A percentile compares a stretch with the other conserved stretches of the same genome.
Conservation (phyloP, 2,113 vertebrate species). For the Himantopus leucocephalus region DNA sequence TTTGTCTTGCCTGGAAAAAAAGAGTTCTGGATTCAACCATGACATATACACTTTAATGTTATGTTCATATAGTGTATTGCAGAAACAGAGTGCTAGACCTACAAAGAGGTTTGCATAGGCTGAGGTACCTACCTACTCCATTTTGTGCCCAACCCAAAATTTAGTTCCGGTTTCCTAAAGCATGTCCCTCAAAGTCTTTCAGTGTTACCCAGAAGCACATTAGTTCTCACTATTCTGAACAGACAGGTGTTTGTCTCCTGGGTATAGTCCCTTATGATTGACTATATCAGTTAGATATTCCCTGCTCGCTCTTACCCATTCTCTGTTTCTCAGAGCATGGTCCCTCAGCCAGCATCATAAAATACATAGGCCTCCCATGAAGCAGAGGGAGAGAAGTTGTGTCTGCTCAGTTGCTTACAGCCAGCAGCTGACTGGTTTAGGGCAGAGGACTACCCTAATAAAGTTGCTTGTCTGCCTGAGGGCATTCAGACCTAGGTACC, state of each 20-base stretch:
- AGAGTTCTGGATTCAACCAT: neutral
- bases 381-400: neutral
- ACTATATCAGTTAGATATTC: neutral
- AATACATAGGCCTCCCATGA: neutral
- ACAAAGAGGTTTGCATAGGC: neutral
- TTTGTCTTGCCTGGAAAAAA: neutral
- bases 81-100: neutral
- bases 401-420: neutral
- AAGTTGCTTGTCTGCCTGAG: neutral
- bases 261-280: neutral
- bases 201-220: neutral
- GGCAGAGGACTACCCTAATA: neutral
- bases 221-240: neutral
- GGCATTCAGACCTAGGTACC: neutral
- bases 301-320: neutral
- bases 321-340: neutral
- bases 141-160: neutral
- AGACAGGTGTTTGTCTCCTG: accelerated
- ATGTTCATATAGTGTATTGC: neutral
- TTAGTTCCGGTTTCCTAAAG: neutral
- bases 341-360: neutral
- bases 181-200: neutral
- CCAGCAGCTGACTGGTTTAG: neutral
- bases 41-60: neutral
- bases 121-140: neutral